phyloP scores from a whole-genome alignment of 2,888 invertebrate species.

The Petrophora chlorosata region DNA sequence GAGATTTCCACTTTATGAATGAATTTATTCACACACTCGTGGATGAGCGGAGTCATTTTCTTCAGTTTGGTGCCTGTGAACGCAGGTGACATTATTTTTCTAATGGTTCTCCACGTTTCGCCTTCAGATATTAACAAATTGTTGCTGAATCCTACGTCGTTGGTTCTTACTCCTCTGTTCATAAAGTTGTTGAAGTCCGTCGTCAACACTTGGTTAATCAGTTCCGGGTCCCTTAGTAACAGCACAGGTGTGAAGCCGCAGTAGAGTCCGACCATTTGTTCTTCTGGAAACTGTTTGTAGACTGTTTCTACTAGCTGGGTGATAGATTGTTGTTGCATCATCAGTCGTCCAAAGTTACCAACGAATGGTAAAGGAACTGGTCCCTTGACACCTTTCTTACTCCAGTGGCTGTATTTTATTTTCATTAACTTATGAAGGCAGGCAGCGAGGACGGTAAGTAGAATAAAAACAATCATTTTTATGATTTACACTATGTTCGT shows the following conservation, averaged over 20 bases:
- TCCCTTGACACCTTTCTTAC: conserved; percentile 44
- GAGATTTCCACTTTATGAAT: conserved; percentile 37
- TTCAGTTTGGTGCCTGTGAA: conserved; percentile 64
- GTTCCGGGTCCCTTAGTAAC: conserved; percentile 55
- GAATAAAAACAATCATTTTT: not conserved
- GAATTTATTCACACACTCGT: conserved; percentile 48
- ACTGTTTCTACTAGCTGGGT: conserved; percentile 40
- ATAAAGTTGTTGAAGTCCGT: conserved; percentile 55
- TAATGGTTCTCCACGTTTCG: conserved; percentile 52
- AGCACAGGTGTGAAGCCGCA: conserved; percentile 50
- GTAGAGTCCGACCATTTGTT: conserved; percentile 57
- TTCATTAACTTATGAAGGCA: conserved; percentile 36
- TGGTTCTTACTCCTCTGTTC: conserved; percentile 37
- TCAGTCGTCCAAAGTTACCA: conserved; percentile 51
- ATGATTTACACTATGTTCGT: not conserved
- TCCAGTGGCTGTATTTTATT: conserved; percentile 50
- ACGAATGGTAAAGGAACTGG: conserved; percentile 51
- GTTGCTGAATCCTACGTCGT: not conserved
- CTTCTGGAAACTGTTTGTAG: conserved; percentile 49
- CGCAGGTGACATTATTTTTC: conserved; percentile 53
- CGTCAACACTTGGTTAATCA: conserved; percentile 54
- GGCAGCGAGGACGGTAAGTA: not conserved
- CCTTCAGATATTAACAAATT: conserved; percentile 60
- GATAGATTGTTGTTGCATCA: conserved; percentile 35
- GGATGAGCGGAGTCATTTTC: conserved; percentile 56